Conservation (phyloP, 2,888 invertebrate genomes). For the Mythimna loreyi region DNA sequence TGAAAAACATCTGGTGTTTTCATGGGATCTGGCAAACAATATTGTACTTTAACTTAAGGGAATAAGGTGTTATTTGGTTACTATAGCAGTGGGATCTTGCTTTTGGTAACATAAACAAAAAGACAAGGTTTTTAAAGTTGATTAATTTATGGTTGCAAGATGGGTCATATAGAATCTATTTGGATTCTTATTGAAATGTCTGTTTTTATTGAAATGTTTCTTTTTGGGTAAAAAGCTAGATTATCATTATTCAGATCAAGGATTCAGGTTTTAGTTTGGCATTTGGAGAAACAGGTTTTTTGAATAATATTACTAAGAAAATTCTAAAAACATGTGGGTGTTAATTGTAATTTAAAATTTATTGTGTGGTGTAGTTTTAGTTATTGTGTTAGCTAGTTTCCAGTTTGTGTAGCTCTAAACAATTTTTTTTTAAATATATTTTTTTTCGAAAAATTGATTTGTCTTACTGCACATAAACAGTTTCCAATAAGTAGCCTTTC, state of each 20-base stretch:
- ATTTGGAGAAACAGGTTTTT: not conserved
- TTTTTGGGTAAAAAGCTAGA: not conserved
- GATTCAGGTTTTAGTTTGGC: not conserved
- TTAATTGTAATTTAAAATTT: not conserved
- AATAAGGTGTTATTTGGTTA: slow-evolving; percentile 14
- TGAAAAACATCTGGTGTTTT: slow-evolving; percentile 55
- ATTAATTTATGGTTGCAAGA: slow-evolving; percentile 48
- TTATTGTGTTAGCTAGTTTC: not conserved
- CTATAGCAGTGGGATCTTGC: not conserved
- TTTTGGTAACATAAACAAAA: slow-evolving; percentile 50
- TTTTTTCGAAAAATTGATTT: not conserved
- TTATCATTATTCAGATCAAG: too few relatives aligned
- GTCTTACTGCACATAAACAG: not conserved
- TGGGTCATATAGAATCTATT: slow-evolving; percentile 13
- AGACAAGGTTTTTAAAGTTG: slow-evolving; percentile 41
- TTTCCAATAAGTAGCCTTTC: not conserved
- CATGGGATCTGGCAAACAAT: slow-evolving; percentile 12
- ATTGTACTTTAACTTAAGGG: not conserved
- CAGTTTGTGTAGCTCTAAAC: not conserved
- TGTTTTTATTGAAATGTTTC: too few relatives aligned
- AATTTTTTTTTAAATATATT: not conserved
- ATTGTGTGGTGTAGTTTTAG: too few relatives aligned
- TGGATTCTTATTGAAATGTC: not conserved
- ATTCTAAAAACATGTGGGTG: not conserved
- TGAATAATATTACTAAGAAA: not conserved